Conservation (phyloP, 2,888 invertebrate genomes). For the Dorcus parallelipipedus region DNA sequence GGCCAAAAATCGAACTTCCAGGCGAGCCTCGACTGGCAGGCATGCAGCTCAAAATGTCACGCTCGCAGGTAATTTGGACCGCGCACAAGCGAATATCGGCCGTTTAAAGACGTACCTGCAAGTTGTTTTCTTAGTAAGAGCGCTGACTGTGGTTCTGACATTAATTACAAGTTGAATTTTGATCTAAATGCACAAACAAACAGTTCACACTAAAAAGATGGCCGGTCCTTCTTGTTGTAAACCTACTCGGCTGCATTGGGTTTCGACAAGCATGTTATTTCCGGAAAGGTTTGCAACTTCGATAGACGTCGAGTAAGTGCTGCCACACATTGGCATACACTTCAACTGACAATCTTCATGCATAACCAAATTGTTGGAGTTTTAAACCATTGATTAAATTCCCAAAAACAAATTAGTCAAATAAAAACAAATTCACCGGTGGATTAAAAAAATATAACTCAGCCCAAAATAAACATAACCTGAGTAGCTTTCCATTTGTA, state of each 20-base stretch:
- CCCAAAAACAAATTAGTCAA: no score
- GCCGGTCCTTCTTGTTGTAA: constrained; percentile 53
- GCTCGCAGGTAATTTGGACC: constrained; percentile 1
- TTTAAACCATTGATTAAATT: no score
- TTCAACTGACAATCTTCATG: no score
- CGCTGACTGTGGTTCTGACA: constrained; percentile 95
- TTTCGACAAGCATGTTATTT: constrained; percentile 48
- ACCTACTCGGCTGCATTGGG: constrained; percentile 40
- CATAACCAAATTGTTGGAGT: no score
- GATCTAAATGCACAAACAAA: constrained; percentile 71
- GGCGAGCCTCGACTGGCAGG: constrained; percentile 6
- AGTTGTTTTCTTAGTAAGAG: constrained; percentile 93
- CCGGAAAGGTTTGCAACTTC: constrained; percentile 39
- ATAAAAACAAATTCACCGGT: no score
- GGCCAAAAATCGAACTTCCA: neutral
- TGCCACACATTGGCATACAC: neutral
- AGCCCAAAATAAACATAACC: no score
- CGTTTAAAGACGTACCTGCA: constrained; percentile 71
- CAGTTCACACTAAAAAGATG: constrained; percentile 69
- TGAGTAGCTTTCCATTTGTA: no score
- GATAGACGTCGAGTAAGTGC: constrained; percentile 12
- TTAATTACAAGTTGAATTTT: constrained; percentile 81
- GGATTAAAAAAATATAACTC: no score
- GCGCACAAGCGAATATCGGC: constrained; percentile 1
- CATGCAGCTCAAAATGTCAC: constrained; percentile 5